Base-by-base conservation (phyloP, 2,113 vertebrate species). In the Pachycephala philippinensis region DNA sequence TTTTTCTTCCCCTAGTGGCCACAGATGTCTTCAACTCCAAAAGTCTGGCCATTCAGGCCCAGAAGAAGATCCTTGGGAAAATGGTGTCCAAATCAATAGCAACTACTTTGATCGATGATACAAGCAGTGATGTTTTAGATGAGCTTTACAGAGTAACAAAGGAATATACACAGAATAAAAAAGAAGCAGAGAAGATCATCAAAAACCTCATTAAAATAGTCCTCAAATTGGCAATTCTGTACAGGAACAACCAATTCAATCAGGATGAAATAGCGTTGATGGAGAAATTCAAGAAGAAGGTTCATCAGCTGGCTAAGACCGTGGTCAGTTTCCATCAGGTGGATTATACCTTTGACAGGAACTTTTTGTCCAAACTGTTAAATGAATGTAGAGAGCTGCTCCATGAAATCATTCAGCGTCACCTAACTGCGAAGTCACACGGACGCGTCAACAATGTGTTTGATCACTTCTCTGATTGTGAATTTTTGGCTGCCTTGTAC, bases 241-340 rank as follows among this genome's bases (percentile, higher is more conserved):
- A 98, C 91, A 97, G 98, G 78, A 99, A 99, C 82, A 98, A 98
- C 57, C 98, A 98, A 16, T 99, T 99, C 75, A 99, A 98, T 76
- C 93, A 98, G 31, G 98, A 99, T 15, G 98, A 99, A 97, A 97
- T 98, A 37, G 95, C 97, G 0, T 42, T 98, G 74, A 98, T 99
- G 96, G 98, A 99, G 86, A 98, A 98, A 50, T 99, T 99, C 86
- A 99, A 99, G 97, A 98, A 98, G 97, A 99, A 99, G 33, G 98
- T 99, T n/a, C 98, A 99, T 68, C 98, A 98, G 56, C 97, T 99
- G 31, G 98, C 98, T 26, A 99, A 99, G 98, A 99, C 98, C 0
- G 98, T 98, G 80, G 98, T 99, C 94, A 99, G 98, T 93, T 99
- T 99, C 94, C 97, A 99, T 66, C 98, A 99, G 95, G 98, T 99